These are phyloP conservation scores for Lynx canadensis DNA, from an alignment of 2,113 vertebrate genomes.

Conservation along the genomic window DNA sequence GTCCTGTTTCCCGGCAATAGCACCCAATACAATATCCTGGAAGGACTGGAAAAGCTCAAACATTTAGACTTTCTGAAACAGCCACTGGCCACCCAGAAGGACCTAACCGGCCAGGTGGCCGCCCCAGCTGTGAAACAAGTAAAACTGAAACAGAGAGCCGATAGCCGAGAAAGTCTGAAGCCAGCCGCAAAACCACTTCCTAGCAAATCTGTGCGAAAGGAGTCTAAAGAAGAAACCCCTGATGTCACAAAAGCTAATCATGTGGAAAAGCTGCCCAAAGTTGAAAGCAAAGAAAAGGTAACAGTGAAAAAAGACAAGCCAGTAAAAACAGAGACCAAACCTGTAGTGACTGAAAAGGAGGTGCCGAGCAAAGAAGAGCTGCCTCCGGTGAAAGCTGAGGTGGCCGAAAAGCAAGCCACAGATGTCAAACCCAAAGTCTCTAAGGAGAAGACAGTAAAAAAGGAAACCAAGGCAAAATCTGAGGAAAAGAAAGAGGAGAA, in stretches of 20 bases:
- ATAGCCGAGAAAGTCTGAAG: conserved; percentile 96
- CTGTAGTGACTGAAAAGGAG: conserved; percentile 87
- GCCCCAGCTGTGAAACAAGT: conserved; percentile 91
- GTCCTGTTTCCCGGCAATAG: conserved; percentile 97
- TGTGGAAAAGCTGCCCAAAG: conserved; percentile 90
- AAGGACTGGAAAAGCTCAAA: conserved; percentile 97
- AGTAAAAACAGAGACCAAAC: conserved; percentile 85
- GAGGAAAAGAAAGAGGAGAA: conserved; percentile 94
- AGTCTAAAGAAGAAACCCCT: conserved; percentile 92
- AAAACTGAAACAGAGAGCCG: conserved; percentile 93
- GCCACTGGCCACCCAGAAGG: conserved; percentile 93
- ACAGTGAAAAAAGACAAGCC: conserved; percentile 90
- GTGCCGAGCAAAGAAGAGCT: conserved; percentile 87
- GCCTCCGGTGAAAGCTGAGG: conserved; percentile 85
- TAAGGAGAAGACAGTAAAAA: conserved; percentile 91
- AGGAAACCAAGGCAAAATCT: conserved; percentile 89
- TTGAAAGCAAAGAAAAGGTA: conserved; percentile 94
- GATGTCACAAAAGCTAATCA: conserved; percentile 88
- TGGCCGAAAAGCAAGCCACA: conserved; percentile 89
- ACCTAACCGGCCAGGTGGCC: conserved; percentile 86
- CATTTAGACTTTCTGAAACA: conserved; percentile 97
- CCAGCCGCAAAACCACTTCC: conserved; percentile 89
- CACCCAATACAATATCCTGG: conserved; percentile 94
- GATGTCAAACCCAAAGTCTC: conserved; percentile 91
- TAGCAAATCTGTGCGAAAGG: conserved; percentile 90